Conservation (phyloP, 2,888 invertebrate species). For the Tipula confusa region DNA sequence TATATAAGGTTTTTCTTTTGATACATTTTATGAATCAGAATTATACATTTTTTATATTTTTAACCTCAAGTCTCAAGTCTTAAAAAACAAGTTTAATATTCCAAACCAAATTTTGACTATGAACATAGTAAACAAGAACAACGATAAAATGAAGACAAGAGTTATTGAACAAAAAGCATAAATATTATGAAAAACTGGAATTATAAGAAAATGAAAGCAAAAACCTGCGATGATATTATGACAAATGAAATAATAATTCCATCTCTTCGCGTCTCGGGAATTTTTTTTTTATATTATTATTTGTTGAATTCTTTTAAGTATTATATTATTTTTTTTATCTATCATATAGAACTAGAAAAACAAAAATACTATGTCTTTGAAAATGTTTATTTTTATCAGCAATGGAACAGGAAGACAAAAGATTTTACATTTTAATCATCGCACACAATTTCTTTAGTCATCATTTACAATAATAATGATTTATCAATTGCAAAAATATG, state of each 20-base stretch:
- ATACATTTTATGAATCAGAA: background rate
- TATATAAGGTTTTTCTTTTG: too few relatives aligned
- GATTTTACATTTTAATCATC: background rate
- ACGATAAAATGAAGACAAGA: background rate
- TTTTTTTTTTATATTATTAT: background rate
- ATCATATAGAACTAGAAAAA: background rate
- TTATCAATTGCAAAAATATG: background rate
- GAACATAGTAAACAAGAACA: background rate
- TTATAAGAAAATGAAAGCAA: background rate
- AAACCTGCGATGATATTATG: background rate
- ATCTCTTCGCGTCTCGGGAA: background rate
- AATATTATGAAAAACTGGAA: conserved; percentile 4
- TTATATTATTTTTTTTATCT: background rate
- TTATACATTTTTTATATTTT: background rate
- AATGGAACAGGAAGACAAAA: background rate
- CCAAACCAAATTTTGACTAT: background rate
- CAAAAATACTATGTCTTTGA: background rate
- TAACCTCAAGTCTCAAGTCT: background rate
- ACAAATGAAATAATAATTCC: background rate
- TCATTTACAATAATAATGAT: background rate
- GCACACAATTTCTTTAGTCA: background rate
- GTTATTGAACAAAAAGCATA: background rate
- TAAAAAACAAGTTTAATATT: background rate
- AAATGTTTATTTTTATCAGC: background rate
- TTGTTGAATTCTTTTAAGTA: background rate